Evolutionary conservation across 2,888 invertebrate genomes (phyloP), one percentile per base, ranked within the genome.

Genomic region (Drosophila conformis): DNA sequence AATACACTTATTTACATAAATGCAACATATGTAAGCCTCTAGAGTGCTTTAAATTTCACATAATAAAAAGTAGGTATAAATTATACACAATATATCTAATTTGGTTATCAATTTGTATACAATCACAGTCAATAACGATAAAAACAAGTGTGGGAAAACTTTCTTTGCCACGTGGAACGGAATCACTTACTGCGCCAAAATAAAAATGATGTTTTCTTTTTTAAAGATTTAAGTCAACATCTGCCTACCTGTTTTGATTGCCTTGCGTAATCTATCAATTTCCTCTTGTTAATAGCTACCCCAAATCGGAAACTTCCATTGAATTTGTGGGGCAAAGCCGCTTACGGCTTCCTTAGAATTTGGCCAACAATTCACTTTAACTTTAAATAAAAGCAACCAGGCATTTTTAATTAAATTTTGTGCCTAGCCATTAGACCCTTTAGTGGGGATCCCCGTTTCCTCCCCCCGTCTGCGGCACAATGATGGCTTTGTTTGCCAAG

Each of bases 361-460:
- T 69, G 53, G 27, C 35, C 40, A 72, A 60, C 40, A 51, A 52
- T 60, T 71, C 60, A 66, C 65, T 82, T 87, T 67, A 52, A 57
- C 69, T 82, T 75, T 53, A 80, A 83, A 64, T 58, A 57, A 73
- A 73, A 33, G 68, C 70, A 60, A 54, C 59, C 62, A 66, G 69
- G 72, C 76, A 82, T 89, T 87, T 78, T 85, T 89, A 89, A 85
- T 85, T 89, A 89, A 73, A 75, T 74, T 89, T 85, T 67, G 64
- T 82, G 89, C 62, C 72, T 63, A 73, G 70, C 76, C 73, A 71
- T 75, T 72, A 66, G 63, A 59, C 76, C 67, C 29, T 42, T 58
- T 73, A 60, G 52, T 60, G 36, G 57, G 54, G 40, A 51, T 27
- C 2, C 27, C 11, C 13, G n/a, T 25, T 33, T 40, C 13, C 21